A percentile compares a stretch with the other conserved stretches of the same genome.
These are phyloP conservation scores for Orchesella flavescens DNA, from an alignment of 2,888 invertebrate genomes.

Conservation along the genomic window DNA sequence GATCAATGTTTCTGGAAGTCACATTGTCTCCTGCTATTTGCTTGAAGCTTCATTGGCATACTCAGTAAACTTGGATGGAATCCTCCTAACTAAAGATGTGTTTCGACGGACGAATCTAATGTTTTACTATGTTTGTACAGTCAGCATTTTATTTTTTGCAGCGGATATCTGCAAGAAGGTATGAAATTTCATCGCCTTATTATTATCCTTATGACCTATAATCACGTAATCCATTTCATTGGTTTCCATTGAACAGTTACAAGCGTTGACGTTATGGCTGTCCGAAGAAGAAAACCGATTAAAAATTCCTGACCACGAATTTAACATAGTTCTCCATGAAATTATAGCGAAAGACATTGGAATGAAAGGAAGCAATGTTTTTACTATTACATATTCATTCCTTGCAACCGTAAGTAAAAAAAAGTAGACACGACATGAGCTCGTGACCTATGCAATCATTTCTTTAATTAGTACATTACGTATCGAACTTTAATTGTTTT, in stretches of 20 bases:
- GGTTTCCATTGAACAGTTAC: slow-evolving; percentile 24
- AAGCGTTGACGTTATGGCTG: slow-evolving; percentile 33
- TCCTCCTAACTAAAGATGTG: slow-evolving; percentile 3
- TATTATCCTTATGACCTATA: no score
- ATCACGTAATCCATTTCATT: no score
- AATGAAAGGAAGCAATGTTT: slow-evolving; percentile 37
- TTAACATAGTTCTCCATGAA: slow-evolving; percentile 46
- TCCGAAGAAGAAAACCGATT: background rate
- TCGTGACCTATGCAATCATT: background rate
- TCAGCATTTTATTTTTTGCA: background rate
- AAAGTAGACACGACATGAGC: no score
- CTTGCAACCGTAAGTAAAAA: slow-evolving; percentile 11
- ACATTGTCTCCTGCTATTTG: slow-evolving; percentile 22
- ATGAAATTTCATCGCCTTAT: no score
- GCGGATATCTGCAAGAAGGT: slow-evolving; percentile 35
- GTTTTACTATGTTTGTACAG: slow-evolving; percentile 8
- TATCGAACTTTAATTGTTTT: background rate
- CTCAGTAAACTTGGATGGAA: slow-evolving; percentile 9
- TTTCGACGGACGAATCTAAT: slow-evolving; percentile 17
- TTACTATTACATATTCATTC: slow-evolving; percentile 47
- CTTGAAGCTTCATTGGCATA: slow-evolving; percentile 18
- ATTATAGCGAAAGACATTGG: slow-evolving; percentile 44
- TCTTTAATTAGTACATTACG: background rate
- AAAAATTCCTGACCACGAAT: slow-evolving; percentile 22
- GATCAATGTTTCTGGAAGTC: slow-evolving; percentile 14